These are phyloP conservation scores for Calosoma granatense DNA, from an alignment of 1,140 invertebrate species.

Conservation along the genomic window DNA sequence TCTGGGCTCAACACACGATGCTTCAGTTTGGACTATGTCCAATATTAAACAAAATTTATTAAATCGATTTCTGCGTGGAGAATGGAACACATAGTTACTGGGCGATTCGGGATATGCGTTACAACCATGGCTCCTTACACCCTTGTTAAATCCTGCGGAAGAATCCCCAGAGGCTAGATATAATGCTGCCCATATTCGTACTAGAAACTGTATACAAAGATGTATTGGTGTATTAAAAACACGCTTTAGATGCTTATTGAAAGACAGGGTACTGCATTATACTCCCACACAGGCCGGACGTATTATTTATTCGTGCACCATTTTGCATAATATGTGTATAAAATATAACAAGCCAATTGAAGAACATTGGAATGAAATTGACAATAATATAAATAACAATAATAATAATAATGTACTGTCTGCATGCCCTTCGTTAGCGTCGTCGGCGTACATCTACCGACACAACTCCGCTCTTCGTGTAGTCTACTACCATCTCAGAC, in stretches of 20 bases:
- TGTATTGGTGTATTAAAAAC: constrained; percentile 20
- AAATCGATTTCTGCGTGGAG: too few species aligned
- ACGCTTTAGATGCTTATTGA: constrained; percentile 22
- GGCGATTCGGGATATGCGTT: constrained; percentile 23
- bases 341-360: too few species aligned
- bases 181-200: not conserved
- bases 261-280: constrained; percentile 22
- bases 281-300: constrained; percentile 19
- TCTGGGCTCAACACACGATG: constrained; percentile 24
- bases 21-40: constrained; percentile 23
- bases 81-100: constrained; percentile 15
- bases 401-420: too few species aligned
- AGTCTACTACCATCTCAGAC: too few species aligned
- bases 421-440: too few species aligned
- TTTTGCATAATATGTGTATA: constrained; percentile 23
- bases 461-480: too few species aligned
- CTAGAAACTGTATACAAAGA: not conserved
- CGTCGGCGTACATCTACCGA: too few species aligned
- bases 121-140: constrained; percentile 20
- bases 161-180: not conserved
- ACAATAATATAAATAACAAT: too few species aligned
- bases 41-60: constrained; percentile 15
- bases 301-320: constrained; percentile 21
- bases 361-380: too few species aligned
- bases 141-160: constrained; percentile 11